Conservation (phyloP, 2,113 vertebrate genomes). For the Numida meleagris region DNA sequence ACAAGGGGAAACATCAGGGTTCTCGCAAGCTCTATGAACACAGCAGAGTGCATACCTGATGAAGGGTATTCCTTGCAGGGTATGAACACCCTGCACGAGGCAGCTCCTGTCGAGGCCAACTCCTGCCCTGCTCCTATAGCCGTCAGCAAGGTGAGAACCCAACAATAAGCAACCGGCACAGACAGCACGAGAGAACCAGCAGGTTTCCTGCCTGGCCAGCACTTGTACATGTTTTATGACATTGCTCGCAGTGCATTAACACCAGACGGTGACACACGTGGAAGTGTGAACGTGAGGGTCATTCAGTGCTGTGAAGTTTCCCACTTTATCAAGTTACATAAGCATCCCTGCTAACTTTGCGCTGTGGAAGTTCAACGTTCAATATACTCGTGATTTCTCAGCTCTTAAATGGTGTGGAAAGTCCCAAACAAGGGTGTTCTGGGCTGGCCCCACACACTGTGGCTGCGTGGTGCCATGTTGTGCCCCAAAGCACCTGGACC, state of each 20-base stretch:
- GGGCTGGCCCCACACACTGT: not conserved
- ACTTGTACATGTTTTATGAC: not conserved
- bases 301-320: constrained; percentile 30
- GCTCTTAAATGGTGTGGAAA: not conserved
- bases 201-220: not conserved
- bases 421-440: rapidly evolving
- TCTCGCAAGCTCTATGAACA: rapidly evolving
- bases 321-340: not conserved
- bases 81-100: not conserved
- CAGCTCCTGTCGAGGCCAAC: rapidly evolving
- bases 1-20: not conserved
- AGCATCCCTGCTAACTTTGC: not conserved
- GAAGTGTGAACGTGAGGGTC: constrained; percentile 4
- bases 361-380: not conserved
- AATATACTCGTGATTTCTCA: not conserved
- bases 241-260: not conserved
- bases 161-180: rapidly evolving
- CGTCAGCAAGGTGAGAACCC: rapidly evolving
- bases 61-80: not conserved
- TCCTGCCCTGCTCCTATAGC: rapidly evolving
- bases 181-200: not conserved
- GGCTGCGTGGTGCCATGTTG: not conserved
- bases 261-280: not conserved
- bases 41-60: rapidly evolving
- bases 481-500: too few species aligned